These are phyloP conservation scores for Netta rufina DNA, from an alignment of 2,797 vertebrate genomes.

Conservation along the genomic window DNA sequence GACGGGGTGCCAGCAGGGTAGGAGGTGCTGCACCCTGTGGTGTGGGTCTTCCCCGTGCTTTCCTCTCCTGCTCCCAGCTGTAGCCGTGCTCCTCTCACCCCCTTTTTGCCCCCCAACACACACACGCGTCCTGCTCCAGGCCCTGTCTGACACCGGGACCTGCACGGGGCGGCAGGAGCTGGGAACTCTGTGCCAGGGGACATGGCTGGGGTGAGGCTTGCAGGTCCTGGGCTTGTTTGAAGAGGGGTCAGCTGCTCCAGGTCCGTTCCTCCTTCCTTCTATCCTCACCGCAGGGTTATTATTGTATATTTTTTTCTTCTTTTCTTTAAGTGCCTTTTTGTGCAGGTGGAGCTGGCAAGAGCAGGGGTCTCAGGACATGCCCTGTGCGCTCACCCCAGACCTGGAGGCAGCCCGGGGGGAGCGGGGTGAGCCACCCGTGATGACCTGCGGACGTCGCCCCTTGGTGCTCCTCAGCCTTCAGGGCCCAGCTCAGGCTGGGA, in stretches of 20 bases:
- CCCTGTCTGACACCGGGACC: background rate
- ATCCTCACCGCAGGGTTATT: background rate
- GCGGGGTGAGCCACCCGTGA: fast-evolving
- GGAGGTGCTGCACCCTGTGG: background rate
- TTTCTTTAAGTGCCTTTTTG: slow-evolving; percentile 67
- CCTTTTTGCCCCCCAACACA: background rate
- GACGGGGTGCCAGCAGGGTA: fast-evolving
- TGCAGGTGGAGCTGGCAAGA: background rate
- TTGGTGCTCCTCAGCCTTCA: background rate
- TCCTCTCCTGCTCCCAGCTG: background rate
- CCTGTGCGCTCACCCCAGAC: background rate
- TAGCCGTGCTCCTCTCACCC: fast-evolving
- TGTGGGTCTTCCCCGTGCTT: background rate
- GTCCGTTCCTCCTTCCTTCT: background rate
- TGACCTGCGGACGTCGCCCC: background rate
- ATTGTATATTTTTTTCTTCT: background rate
- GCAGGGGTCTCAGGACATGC: slow-evolving; percentile 1
- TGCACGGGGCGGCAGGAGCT: background rate
- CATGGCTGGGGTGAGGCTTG: background rate
- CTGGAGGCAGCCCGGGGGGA: background rate
- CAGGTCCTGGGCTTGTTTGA: background rate
- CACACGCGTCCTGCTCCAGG: fast-evolving
- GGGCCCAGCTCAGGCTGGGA: background rate
- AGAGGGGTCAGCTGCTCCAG: background rate
- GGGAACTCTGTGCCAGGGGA: background rate